Base-by-base conservation (phyloP, 2,888 invertebrate species). In the Drosophila helvetica region DNA sequence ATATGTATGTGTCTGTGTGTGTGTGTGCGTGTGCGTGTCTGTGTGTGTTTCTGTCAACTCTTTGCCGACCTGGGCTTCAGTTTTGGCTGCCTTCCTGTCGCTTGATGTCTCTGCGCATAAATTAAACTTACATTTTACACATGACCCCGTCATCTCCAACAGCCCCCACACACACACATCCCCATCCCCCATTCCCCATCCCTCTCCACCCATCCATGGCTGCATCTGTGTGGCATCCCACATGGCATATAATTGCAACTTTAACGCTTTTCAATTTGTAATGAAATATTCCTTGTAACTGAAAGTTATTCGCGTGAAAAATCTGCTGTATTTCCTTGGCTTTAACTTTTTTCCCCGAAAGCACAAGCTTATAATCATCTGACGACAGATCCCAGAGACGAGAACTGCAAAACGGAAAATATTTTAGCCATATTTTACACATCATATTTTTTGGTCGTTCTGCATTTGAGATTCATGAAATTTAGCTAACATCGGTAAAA, bases 21-120 rank as follows among this genome's bases (percentile, higher is more conserved):
- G 43, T 43, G 55, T 50, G 51, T 58, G 53, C 4, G 4, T 61
- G 27, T 46, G 38, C 38, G 53, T 50, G 52, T 43, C 38, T 43
- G 58, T 52, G 48, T 58, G 55, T 42, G 45, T 71, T 66, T 73
- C 73, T 70, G 67, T 55, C 61, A 69, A 55, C 54, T 65, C 43
- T 50, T 66, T 45, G 46, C 42, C 71, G 65, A 81, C 70, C 80
- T 79, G 63, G 52, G 50, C 61, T 79, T 79, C 70, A 69, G 80
- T 86, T 83, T 54, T 58, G 50, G 47, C 63, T 69, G 57, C 54
- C 56, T 46, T 61, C 43, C 27, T 55, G 72, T 64, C 56, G 67
- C 68, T 52, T 68, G 73, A 75, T 77, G 78, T 73, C 78, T 69
- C 78, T 69, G 83, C 43, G 86, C 87, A 87, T 87, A 85, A 85